Base-by-base conservation (phyloP, 2,113 vertebrate genomes). In the Passerina amoena region DNA sequence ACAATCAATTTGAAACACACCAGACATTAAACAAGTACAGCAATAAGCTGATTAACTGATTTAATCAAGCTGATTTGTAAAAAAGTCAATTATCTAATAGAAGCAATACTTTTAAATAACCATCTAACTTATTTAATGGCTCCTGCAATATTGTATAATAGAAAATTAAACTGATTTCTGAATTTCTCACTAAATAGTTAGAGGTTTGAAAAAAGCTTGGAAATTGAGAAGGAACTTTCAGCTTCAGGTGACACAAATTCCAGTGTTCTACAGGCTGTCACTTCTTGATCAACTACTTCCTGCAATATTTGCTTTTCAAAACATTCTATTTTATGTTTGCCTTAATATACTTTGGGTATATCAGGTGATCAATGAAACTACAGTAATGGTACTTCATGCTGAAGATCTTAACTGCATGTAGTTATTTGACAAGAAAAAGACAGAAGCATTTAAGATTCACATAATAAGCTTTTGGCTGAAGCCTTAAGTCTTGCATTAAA, bases 181-280 rank as follows among this genome's bases (percentile, higher is more conserved):
- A 95, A 91, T 83, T 97, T 88, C 65, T 96, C 81, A 95, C 56
- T 90, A 96, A 97, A 96, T 65, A 79, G 61, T 92, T 38, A 78
- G 19, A 60, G 17, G 23, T 89, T 97, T 97, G 82, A 82, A 95
- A 97, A 97, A 95, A 66, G 42, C n/a, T 80, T 56, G 86, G 60
- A 97, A 96, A 93, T 33, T 40, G 90, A 82, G 31, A 63, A 90
- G 59, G n/a, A 82, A 92, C 37, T 63, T 92, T 95, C 65, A 91
- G 75, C 89, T 97, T 80, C 84, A 86, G 96, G 87, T 78, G 68
- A 96, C 51, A 73, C n/a, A 87, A 97, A 96, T 96, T 97, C 90
- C 82, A 91, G 16, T 47, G 82, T 91, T 90, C 81, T 84, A 65
- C 47, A 48, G 69, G 80, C 69, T 44, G 28, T 76, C 92, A 96